phyloP scores from a whole-genome alignment of 2,888 invertebrate genomes.

The Noctua comes region DNA sequence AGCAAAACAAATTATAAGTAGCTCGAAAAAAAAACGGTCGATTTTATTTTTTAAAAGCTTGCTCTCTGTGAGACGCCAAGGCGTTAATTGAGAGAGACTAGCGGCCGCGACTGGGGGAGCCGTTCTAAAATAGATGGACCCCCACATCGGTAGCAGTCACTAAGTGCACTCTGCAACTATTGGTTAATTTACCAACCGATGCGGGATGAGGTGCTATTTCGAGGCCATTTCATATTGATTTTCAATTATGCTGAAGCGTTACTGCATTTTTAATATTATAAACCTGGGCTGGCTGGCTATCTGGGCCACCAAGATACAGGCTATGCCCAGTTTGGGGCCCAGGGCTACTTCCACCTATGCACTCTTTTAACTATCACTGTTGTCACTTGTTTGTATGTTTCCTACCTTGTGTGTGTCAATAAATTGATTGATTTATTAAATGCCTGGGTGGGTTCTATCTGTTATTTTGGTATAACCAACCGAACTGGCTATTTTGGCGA shows the following conservation, averaged over 20 bases:
- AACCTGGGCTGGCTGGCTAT: too few species aligned
- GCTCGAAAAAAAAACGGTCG: constrained; percentile 27
- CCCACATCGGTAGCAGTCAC: constrained; percentile 60
- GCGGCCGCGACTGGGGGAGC: constrained; percentile 52
- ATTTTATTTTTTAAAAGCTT: constrained; percentile 45
- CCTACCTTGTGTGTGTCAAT: too few species aligned
- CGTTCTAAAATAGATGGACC: constrained; percentile 72
- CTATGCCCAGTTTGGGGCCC: too few species aligned
- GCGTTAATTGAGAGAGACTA: constrained; percentile 68
- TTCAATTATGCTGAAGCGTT: constrained; percentile 22
- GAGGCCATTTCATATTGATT: constrained; percentile 51
- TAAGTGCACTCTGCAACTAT: constrained; percentile 63
- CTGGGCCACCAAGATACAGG: too few species aligned
- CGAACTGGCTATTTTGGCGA: neutral
- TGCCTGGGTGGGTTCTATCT: neutral
- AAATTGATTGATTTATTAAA: too few species aligned
- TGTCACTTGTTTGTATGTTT: too few species aligned
- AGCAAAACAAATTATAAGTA: constrained; percentile 35
- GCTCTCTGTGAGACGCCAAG: constrained; percentile 47
- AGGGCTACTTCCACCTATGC: too few species aligned
- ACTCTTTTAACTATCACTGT: too few species aligned
- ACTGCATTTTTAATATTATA: constrained; percentile 24
- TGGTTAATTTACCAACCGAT: constrained; percentile 53
- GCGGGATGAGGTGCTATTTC: constrained; percentile 53
- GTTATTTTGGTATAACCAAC: neutral